Conservation (phyloP, 2,797 vertebrate genomes). For the Euthynnus affinis region DNA sequence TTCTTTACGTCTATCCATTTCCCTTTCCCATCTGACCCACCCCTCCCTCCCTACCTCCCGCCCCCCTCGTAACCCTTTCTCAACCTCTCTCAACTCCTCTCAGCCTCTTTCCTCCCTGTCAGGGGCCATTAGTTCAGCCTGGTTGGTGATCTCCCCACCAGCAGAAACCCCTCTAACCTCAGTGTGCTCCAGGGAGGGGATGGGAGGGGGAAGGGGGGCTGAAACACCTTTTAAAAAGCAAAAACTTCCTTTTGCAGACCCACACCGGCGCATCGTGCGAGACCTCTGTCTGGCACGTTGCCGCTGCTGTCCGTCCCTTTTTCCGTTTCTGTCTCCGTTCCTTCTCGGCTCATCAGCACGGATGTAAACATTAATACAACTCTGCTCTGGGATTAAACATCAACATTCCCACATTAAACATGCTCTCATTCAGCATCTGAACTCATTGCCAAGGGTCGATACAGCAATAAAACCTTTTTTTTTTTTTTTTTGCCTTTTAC, state of each 20-base stretch:
- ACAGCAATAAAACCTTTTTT: slow-evolving; percentile 2
- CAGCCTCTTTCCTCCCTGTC: slow-evolving; percentile 75
- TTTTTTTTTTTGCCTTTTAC: neutral
- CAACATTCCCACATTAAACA: neutral
- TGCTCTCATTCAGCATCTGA: neutral
- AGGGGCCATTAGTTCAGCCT: slow-evolving; percentile 79
- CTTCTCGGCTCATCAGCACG: neutral
- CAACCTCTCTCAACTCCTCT: slow-evolving; percentile 54
- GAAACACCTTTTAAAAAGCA: slow-evolving; percentile 74
- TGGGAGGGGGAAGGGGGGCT: too few relatives aligned
- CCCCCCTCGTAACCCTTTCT: slow-evolving; percentile 30
- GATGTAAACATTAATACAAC: neutral
- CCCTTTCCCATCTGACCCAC: neutral
- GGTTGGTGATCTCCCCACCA: slow-evolving; percentile 64
- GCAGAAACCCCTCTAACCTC: slow-evolving; percentile 64
- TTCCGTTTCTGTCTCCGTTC: neutral
- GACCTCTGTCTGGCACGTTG: slow-evolving; percentile 11
- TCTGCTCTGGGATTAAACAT: slow-evolving; percentile 14
- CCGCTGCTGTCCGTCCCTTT: neutral
- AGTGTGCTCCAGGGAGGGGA: slow-evolving; percentile 41
- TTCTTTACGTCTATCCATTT: slow-evolving; percentile 5
- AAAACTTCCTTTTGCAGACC: slow-evolving; percentile 63
- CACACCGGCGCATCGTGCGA: slow-evolving; percentile 34
- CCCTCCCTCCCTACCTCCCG: slow-evolving; percentile 14
- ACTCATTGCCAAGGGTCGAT: neutral